A percentile compares a stretch with the other conserved stretches of the same genome.
These are phyloP conservation scores for Antennarius striatus DNA, from an alignment of 2,113 vertebrate genomes.

Conservation along the genomic window DNA sequence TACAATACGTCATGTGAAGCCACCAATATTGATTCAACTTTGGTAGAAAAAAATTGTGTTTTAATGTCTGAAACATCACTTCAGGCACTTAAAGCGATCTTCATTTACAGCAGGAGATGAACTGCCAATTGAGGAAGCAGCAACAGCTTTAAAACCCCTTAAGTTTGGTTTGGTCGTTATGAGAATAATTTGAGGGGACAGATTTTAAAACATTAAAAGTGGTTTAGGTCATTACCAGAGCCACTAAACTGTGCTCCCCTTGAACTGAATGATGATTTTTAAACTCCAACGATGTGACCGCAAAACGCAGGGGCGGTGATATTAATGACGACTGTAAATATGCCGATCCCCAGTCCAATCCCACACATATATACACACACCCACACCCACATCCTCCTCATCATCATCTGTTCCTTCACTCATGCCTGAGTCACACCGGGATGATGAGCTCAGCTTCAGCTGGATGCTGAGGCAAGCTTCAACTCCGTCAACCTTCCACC, in stretches of 20 bases:
- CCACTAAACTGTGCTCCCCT: conserved; percentile 40
- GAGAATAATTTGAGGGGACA: conserved; percentile 37
- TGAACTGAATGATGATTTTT: conserved; percentile 4
- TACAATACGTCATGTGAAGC: not conserved
- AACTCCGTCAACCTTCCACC: conserved; percentile 55
- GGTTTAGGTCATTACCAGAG: conserved; percentile 44
- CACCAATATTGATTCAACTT: not conserved
- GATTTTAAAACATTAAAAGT: conserved; percentile 45
- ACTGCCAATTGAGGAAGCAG: not conserved
- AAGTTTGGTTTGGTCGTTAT: conserved; percentile 1
- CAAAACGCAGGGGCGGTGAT: conserved; percentile 32
- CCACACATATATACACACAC: conserved; percentile 19
- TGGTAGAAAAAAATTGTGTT: not conserved
- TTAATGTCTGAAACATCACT: not conserved
- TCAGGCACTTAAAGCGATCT: not conserved
- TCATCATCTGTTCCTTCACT: conserved; percentile 72
- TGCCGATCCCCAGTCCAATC: conserved; percentile 37
- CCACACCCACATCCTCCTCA: too few species aligned
- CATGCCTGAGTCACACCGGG: conserved; percentile 59
- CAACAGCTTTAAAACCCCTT: not conserved
- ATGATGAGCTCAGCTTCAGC: conserved; percentile 69
- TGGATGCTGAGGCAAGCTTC: conserved; percentile 68
- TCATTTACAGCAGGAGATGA: not conserved
- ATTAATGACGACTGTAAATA: conserved; percentile 63
- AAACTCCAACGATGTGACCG: conserved; percentile 48